Evolutionary conservation across 1,140 invertebrate species (phyloP), one percentile per base, ranked within the genome.

Genomic region (Calliopsis andreniformis): DNA sequence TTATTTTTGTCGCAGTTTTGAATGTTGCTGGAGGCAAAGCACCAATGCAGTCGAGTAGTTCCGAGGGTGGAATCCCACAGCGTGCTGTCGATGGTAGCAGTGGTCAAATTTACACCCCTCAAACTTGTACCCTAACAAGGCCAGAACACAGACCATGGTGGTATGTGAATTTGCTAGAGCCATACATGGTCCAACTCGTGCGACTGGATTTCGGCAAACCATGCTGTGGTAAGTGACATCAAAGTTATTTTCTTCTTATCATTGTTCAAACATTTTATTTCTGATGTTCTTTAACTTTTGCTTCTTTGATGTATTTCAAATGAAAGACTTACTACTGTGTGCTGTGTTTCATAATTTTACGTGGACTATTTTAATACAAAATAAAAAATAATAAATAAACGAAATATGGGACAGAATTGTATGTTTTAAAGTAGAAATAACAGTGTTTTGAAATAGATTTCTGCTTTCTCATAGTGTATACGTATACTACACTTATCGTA

Each of bases 11-110:
- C 79, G 2, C 94, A 98, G 98, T 98, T 59, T 87, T 98, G n/a
- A 98, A 98, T 89, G 97, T 98, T 49, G 98, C 97, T 1, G 97
- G 97, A 25, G 98, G 98, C 12, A 98, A 98, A 91, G 97, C 98
- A 0, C 97, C 98, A 0, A 98, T 98, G 97, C 98, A 98, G 91
- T 96, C 96, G 0, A 97, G 96, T 32, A 96, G 96, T 0, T 95
- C 96, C 16, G 94, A 95, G 4, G 95, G 95, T 16, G 98, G 97
- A 39, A 96, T 97, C 8, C 97, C 97, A 0, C 97, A 98, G 88
- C 95, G 96, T 85, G 97, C 97, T 7, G 96, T 98, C 28, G 98
- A 98, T 88, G 97, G 97, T 8, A 97, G 96, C 84, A 98, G 97
- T 2, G 95, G 96, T 10, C 94, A 96, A 53, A 94, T 95, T 87